Evolutionary conservation across 1,140 invertebrate genomes (phyloP), one percentile per base, ranked within the genome.

Genomic region (Orius insidiosus): DNA sequence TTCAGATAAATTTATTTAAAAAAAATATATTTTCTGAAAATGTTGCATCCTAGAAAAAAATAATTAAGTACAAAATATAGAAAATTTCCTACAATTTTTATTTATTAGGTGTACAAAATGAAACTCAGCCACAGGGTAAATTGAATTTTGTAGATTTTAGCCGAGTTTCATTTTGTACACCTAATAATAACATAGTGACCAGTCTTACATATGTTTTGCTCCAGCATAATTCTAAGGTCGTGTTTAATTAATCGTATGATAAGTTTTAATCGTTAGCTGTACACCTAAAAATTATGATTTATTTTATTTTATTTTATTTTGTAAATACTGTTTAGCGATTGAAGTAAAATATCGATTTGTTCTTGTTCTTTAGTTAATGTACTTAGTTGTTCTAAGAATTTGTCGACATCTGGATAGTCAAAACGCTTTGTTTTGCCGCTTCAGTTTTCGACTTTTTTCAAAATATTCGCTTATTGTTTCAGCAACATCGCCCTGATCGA

Each of bases 141-240:
- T 3, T 24, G 24, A 7, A 4, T 24, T 24, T 24, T 24, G 24
- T 24, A 7, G 24, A 4, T 24, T 24, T 3, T 4, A 4, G 7
- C 24, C 3, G 24, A 24, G 3, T 24, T 24, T 7, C 7, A 24
- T 4, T 7, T 24, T 24, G 3, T 24, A 4, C 7, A 24, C 7
- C 24, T 24, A 24, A n/a, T n/a, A n/a, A n/a, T n/a, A n/a, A n/a
- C n/a, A 24, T 24, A 24, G 3, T 24, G 35, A 13, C 14, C 3
- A 15, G 30, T 24, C 70, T 64, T 77, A 75, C 67, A 94, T 82
- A 58, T 89, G 86, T 63, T n/a, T 89, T 1, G 88, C 78, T 4
- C 89, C 87, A 32, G 87, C 80, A 60, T 90, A 90, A 94, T 94
- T 53, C 85, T 67, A 36, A 95, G 65, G 64, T 95, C 90, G 56